These are phyloP conservation scores for Candoia aspera DNA, from an alignment of 2,113 vertebrate species.

Conservation along the genomic window DNA sequence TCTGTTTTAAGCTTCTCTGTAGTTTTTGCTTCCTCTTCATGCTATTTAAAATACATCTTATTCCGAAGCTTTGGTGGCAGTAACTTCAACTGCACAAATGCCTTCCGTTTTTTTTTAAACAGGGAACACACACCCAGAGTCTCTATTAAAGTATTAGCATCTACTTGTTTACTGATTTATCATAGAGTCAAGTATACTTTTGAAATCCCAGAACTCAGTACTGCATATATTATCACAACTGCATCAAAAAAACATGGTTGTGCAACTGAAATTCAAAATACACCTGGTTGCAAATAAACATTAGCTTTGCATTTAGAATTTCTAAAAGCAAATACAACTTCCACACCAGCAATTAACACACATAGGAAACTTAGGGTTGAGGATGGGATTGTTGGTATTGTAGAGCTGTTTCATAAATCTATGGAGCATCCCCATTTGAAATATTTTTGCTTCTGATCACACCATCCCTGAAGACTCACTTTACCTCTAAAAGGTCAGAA, in stretches of 20 bases:
- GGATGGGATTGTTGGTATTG: neutral
- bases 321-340: neutral
- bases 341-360: neutral
- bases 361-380: neutral
- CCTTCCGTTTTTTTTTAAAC: neutral
- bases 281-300: neutral
- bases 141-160: neutral
- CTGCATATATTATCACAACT: neutral
- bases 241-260: neutral
- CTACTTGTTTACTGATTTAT: no score
- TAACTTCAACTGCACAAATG: neutral
- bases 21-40: constrained; percentile 3
- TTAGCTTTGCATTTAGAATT: neutral
- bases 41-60: neutral
- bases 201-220: neutral
- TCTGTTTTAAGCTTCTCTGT: neutral
- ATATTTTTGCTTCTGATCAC: neutral
- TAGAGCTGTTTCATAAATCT: neutral
- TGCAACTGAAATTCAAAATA: neutral
- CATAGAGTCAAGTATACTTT: neutral
- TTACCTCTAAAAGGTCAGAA: neutral
- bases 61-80: neutral
- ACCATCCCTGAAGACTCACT: neutral
- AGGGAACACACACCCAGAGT: neutral
- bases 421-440: neutral